These are phyloP conservation scores for Saccostrea glomerata DNA, from an alignment of 1,140 invertebrate genomes.

Conservation along the genomic window DNA sequence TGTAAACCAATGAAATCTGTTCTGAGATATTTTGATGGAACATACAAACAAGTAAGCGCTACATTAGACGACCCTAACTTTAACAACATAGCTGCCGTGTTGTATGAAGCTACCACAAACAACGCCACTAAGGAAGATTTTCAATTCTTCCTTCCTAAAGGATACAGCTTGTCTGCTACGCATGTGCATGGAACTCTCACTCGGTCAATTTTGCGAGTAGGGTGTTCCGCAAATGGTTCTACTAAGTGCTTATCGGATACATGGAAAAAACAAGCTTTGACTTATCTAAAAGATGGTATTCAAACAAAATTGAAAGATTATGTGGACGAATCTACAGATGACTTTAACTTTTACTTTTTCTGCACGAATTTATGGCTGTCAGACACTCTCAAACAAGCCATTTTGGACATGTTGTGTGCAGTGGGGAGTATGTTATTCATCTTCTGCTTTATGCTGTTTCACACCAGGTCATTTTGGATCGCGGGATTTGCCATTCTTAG, in stretches of 20 bases:
- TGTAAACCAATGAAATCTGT: slow-evolving; percentile 49
- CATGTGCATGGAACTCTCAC: slow-evolving; percentile 29
- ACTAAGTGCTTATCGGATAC: not conserved
- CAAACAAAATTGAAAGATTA: slow-evolving; percentile 25
- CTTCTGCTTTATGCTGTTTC: slow-evolving; percentile 62
- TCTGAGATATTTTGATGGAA: slow-evolving; percentile 61
- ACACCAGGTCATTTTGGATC: slow-evolving; percentile 65
- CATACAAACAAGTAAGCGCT: slow-evolving; percentile 41
- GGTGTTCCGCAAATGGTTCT: slow-evolving; percentile 41
- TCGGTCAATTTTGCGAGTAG: slow-evolving; percentile 44
- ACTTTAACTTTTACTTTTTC: slow-evolving; percentile 59
- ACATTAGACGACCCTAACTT: slow-evolving; percentile 59
- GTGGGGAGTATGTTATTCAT: slow-evolving; percentile 67
- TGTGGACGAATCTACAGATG: slow-evolving; percentile 27
- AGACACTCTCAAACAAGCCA: slow-evolving; percentile 59
- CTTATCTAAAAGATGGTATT: not conserved
- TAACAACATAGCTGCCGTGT: slow-evolving; percentile 55
- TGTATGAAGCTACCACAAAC: slow-evolving; percentile 52
- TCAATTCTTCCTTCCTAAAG: slow-evolving; percentile 49
- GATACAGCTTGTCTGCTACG: slow-evolving; percentile 39
- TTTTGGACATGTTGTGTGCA: slow-evolving; percentile 63
- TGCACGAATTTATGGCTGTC: slow-evolving; percentile 41
- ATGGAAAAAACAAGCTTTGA: not conserved
- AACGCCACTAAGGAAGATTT: slow-evolving; percentile 43
- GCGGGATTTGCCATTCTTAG: slow-evolving; percentile 59